phyloP scores from a whole-genome alignment of 2,888 invertebrate species.

The Cantharis nigra region DNA sequence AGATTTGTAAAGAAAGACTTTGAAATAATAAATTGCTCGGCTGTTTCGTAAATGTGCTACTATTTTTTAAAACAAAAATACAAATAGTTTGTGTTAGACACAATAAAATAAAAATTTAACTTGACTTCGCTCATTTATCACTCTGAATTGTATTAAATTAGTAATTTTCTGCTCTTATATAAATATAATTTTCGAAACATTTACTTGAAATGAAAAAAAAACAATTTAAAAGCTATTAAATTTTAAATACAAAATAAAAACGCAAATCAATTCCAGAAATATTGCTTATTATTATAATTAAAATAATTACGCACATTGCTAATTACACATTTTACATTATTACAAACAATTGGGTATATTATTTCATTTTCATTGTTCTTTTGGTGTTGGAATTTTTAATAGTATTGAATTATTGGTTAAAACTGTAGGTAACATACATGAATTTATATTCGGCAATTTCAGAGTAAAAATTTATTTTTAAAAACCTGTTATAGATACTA shows the following conservation, averaged over 20 bases:
- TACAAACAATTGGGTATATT: too few relatives aligned
- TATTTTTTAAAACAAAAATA: not conserved
- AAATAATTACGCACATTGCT: too few relatives aligned
- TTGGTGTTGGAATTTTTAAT: too few relatives aligned
- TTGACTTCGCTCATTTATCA: not conserved
- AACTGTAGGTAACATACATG: too few relatives aligned
- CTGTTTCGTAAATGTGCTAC: slow-evolving; percentile 1
- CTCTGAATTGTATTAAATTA: not conserved
- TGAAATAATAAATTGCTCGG: not conserved
- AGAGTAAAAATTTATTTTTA: too few relatives aligned
- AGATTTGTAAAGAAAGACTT: not conserved
- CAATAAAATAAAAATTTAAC: not conserved
- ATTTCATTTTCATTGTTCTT: too few relatives aligned
- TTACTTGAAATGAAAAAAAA: not conserved
- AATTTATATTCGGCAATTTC: too few relatives aligned
- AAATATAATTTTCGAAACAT: not conserved
- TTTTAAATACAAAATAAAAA: not conserved
- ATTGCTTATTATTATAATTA: too few relatives aligned
- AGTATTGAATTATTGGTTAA: too few relatives aligned
- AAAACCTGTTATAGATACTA: too few relatives aligned
- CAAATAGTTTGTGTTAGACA: not conserved
- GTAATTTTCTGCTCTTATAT: not conserved
- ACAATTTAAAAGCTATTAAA: not conserved
- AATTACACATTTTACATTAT: too few relatives aligned
- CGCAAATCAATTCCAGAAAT: too few relatives aligned